A percentile compares a stretch with the other conserved stretches of the same genome.
Evolutionary conservation across 2,113 vertebrate species (phyloP).

Genomic region (Ceyx margarethae): DNA sequence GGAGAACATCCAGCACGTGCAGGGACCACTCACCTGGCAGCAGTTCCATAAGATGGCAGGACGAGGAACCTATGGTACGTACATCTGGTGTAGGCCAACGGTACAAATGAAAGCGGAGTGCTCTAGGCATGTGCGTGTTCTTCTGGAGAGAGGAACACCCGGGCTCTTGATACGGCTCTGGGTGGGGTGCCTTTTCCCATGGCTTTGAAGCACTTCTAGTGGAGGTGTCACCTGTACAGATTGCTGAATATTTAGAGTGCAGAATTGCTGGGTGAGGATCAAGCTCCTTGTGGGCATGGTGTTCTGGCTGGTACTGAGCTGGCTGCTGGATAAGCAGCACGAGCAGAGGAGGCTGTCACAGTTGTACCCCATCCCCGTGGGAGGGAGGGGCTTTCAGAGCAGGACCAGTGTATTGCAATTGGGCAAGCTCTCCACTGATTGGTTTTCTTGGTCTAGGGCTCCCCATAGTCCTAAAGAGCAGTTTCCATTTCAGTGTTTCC

Average conservation of each 20-base stretch:
- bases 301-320: not conserved
- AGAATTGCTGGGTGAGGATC: not conserved
- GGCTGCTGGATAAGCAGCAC: not conserved
- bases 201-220: not conserved
- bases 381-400: not conserved
- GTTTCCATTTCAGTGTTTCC: not conserved
- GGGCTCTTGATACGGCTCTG: not conserved
- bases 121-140: not conserved
- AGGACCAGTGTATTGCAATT: not conserved
- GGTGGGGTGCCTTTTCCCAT: not conserved
- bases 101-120: not conserved
- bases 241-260: not conserved
- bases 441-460: not conserved
- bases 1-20: conserved; percentile 98
- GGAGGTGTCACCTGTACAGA: not conserved
- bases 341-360: not conserved
- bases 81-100: not conserved
- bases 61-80: conserved; percentile 90
- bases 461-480: not conserved
- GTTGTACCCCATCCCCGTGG: not conserved
- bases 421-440: not conserved
- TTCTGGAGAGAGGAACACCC: not conserved
- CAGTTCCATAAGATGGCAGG: conserved; percentile 99
- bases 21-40: conserved; percentile 98
- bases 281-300: not conserved